Conservation (phyloP, 2,113 vertebrate genomes). For the Piprites chloris region DNA sequence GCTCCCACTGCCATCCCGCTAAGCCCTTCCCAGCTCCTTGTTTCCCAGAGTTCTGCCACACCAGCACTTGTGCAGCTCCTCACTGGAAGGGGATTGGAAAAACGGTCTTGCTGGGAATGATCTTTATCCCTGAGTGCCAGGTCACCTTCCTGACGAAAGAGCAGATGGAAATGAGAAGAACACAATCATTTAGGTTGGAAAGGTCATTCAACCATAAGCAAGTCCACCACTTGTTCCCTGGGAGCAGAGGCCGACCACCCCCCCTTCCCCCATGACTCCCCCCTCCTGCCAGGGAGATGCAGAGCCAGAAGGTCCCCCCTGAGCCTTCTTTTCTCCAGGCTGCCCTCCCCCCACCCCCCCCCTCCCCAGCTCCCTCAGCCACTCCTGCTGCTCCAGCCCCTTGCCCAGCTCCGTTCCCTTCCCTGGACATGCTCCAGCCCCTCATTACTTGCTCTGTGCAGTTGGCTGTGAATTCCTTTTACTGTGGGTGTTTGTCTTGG, state of each 20-base stretch:
- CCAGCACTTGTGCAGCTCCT: neutral
- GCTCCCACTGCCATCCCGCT: accelerated
- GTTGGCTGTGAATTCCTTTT: neutral
- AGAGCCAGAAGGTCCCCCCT: neutral
- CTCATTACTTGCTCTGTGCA: neutral
- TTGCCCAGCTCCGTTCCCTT: accelerated
- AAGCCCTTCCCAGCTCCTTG: neutral
- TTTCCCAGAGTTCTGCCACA: neutral
- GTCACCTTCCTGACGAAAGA: neutral
- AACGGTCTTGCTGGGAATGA: neutral
- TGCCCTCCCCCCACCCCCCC: no score
- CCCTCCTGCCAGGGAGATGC: neutral
- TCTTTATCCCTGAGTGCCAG: neutral
- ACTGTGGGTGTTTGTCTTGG: neutral
- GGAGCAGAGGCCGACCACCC: neutral
- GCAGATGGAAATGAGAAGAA: neutral
- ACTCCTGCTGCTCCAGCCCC: neutral
- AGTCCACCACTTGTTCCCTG: neutral
- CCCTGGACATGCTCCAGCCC: neutral
- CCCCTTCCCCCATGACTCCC: no score
- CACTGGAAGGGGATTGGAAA: neutral
- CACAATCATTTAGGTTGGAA: neutral
- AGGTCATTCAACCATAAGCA: neutral
- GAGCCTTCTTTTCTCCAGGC: neutral
- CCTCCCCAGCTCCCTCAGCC: neutral